phyloP scores from a whole-genome alignment of 2,888 invertebrate species.

The Lasioglossum pauxillum region DNA sequence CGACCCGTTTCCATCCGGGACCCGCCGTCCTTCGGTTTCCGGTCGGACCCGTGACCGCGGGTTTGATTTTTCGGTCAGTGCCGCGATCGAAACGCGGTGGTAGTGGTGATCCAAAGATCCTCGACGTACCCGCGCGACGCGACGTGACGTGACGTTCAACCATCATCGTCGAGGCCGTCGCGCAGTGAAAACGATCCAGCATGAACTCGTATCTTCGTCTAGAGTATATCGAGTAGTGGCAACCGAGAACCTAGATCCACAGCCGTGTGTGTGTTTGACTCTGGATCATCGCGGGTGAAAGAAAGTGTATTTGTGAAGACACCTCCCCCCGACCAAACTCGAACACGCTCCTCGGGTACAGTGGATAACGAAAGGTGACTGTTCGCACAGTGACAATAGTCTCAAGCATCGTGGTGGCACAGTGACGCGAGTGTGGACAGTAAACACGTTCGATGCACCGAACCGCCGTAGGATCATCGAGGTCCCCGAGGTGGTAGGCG shows the following conservation, averaged over 20 bases:
- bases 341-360: constrained; percentile 26
- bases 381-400: constrained; percentile 18
- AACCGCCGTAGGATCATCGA: background rate
- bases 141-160: constrained; percentile 1
- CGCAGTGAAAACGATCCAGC: constrained; percentile 4
- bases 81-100: background rate
- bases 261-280: background rate
- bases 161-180: background rate
- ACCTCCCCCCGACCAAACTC: background rate
- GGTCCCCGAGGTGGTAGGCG: background rate
- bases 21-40: constrained; percentile 4
- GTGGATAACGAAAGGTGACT: constrained; percentile 29
- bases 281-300: background rate
- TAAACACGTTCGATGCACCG: background rate
- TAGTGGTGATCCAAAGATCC: background rate
- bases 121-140: background rate
- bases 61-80: background rate
- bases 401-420: background rate
- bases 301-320: background rate
- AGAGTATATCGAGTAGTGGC: background rate
- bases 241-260: background rate
- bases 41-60: background rate
- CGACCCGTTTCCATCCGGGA: constrained; percentile 20
- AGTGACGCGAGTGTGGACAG: constrained; percentile 10
- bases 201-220: background rate